Conservation (phyloP, 1,140 invertebrate genomes). For the Neotoxoptera formosana region DNA sequence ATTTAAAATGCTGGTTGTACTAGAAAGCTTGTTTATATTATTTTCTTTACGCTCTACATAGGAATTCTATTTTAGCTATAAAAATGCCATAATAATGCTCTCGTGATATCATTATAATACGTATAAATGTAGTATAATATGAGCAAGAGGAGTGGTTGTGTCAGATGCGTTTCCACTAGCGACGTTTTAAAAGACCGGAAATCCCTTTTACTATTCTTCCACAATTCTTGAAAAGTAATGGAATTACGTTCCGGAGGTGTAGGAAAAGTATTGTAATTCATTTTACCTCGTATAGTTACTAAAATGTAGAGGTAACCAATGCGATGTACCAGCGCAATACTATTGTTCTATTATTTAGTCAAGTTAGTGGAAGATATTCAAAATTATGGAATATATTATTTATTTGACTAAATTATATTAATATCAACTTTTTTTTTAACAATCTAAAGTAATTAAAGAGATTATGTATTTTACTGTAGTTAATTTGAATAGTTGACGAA, state of each 20-base stretch:
- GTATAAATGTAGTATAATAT: too few species aligned
- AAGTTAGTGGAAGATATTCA: neutral
- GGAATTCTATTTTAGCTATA: neutral
- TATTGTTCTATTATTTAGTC: neutral
- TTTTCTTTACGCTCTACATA: neutral
- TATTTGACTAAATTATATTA: neutral
- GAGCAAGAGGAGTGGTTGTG: neutral
- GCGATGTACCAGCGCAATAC: neutral
- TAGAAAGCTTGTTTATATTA: neutral
- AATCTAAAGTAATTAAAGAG: neutral
- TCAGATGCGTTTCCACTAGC: neutral
- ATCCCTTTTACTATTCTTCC: neutral
- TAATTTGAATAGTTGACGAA: neutral
- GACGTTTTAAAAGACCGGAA: conserved; percentile 26
- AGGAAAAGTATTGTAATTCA: conserved; percentile 30
- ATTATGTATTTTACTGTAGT: neutral
- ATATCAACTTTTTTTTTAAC: neutral
- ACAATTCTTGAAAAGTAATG: conserved; percentile 19
- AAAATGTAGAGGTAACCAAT: neutral
- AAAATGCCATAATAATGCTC: conserved; percentile 31
- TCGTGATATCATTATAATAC: neutral
- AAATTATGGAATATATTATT: neutral
- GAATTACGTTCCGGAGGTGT: conserved; percentile 41
- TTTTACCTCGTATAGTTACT: neutral
- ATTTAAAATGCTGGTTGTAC: neutral